A percentile compares a stretch with the other conserved stretches of the same genome.
Conservation (phyloP, 2,888 invertebrate genomes). For the Slavum lentiscoides region DNA sequence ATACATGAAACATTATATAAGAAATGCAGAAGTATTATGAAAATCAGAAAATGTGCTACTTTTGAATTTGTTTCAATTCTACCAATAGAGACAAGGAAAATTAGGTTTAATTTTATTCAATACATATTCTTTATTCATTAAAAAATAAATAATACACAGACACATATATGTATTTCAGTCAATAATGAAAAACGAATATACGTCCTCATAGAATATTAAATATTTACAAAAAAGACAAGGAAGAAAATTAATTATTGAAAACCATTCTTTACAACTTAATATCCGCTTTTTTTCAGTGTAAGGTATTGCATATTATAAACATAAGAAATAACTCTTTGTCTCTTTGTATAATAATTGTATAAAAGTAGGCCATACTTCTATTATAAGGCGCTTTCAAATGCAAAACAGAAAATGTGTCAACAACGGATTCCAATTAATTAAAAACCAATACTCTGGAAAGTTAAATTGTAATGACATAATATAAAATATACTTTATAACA, state of each 20-base stretch:
- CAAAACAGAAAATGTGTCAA: not conserved
- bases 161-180: not conserved
- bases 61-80: not conserved
- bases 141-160: conserved; percentile 4
- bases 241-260: conserved; percentile 22
- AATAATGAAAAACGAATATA: conserved; percentile 4
- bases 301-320: not conserved
- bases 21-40: not conserved
- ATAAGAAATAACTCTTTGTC: not conserved
- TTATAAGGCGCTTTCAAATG: not conserved
- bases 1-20: not conserved
- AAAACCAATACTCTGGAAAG: not conserved
- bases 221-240: conserved; percentile 16
- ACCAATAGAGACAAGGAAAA: not conserved
- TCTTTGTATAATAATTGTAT: not conserved
- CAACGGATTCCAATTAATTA: not conserved
- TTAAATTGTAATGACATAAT: not conserved
- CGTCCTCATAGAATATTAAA: conserved; percentile 25
- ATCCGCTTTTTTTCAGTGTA: too few relatives aligned
- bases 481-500: not conserved
- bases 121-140: not conserved
- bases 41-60: not conserved
- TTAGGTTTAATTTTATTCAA: not conserved
- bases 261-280: not conserved
- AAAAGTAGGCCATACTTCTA: not conserved